Evolutionary conservation across 2,888 invertebrate genomes (phyloP), one percentile per base, ranked within the genome.

Genomic region (Oasisia sp.): DNA sequence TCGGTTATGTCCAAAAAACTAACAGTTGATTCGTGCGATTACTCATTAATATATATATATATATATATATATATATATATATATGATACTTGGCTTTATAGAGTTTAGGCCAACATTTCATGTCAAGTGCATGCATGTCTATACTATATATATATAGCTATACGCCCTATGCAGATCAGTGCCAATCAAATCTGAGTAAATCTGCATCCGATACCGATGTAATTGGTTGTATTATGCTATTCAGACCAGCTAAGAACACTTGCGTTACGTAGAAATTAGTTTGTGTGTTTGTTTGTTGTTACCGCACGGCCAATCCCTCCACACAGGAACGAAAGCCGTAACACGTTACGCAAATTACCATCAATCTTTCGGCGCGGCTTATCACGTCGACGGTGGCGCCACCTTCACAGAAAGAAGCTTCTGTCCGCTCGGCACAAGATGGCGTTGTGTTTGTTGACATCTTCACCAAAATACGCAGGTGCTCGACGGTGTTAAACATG

Each of bases 371-470:
- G 74, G 74, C 74, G 74, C 74, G 74, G 4, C 14, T 74, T 74
- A 74, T 74, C 74, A 27, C 74, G 8, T 74, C 27, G 74, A 19
- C 74, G 74, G 74, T 74, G 74, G 74, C 74, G 74, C 74, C 74
- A 74, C 74, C 74, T 74, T 14, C 74, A 74, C 74, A 74, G 74
- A 74, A 74, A 74, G 74, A 74, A 74, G 74, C 74, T 74, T 74
- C 74, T 27, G 74, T n/a, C 74, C 74, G 74, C 74, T 74, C 74
- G 74, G 74, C 74, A 74, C 74, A 74, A 74, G 74, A 74, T 74
- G 74, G 74, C 74, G 74, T 74, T 74, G 74, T 74, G 74, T 74
- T 74, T 74, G 74, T 74, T 74, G 74, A 74, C 74, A 74, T 74
- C 74, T 74, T 74, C 74, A 74, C 74, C 27, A 74, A 74, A 74